A percentile compares a stretch with the other conserved stretches of the same genome.
phyloP scores from a whole-genome alignment of 2,888 invertebrate genomes.

The Microplitis deprimator region DNA sequence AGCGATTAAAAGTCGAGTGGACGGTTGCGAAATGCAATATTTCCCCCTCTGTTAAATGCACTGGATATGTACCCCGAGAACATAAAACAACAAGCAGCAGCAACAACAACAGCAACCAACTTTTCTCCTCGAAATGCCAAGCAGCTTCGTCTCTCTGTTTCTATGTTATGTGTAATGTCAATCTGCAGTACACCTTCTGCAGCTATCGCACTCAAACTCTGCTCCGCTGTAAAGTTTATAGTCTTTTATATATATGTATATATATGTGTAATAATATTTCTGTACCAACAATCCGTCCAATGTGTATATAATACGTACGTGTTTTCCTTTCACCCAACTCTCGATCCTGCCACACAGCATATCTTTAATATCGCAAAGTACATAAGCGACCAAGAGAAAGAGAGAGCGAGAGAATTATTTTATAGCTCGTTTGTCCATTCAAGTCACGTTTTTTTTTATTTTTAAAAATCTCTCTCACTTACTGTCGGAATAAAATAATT shows the following conservation, averaged over 20 bases:
- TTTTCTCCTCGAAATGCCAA: slow-evolving; percentile 34
- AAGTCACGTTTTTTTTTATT: slow-evolving; percentile 1
- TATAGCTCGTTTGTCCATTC: not conserved
- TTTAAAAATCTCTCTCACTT: not conserved
- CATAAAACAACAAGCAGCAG: not conserved
- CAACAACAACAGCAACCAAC: not conserved
- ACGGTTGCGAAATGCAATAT: slow-evolving; percentile 38
- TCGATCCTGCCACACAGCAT: slow-evolving; percentile 60
- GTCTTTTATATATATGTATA: slow-evolving; percentile 12
- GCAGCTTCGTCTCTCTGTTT: slow-evolving; percentile 24
- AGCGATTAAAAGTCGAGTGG: slow-evolving; percentile 34
- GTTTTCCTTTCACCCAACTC: slow-evolving; percentile 68
- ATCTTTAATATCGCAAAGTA: slow-evolving; percentile 59
- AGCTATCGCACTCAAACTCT: not conserved
- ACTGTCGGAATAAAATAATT: not conserved
- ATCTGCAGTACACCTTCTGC: not conserved
- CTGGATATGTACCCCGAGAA: slow-evolving; percentile 20
- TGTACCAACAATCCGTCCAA: slow-evolving; percentile 28
- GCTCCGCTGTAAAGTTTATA: not conserved
- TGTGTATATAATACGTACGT: slow-evolving; percentile 51
- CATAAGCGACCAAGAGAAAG: slow-evolving; percentile 16
- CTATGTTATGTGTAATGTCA: slow-evolving; percentile 5
- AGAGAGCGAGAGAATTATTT: slow-evolving; percentile 15
- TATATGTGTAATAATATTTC: slow-evolving; percentile 10
- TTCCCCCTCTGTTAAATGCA: slow-evolving; percentile 15